Evolutionary conservation across 2,888 invertebrate species (phyloP), one percentile per base, ranked within the genome.

Genomic region (Diachrysia chrysitis): DNA sequence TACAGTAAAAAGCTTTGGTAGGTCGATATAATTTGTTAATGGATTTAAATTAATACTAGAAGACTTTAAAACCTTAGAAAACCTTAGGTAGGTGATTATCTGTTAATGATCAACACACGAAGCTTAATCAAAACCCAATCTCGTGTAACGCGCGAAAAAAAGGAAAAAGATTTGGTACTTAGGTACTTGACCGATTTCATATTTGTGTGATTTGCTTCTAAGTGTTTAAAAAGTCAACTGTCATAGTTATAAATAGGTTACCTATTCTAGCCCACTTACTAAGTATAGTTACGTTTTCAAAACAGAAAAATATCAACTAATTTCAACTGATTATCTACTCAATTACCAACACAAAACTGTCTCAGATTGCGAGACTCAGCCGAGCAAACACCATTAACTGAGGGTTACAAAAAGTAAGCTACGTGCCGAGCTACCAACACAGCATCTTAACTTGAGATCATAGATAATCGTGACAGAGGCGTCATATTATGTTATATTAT

Each of bases 381-480:
- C 66, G 62, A 62, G 79, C 69, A 88, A 87, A 89, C 87, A 87
- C 88, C 89, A 89, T 89, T 89, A 88, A 83, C 71, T 56, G 81
- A 63, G 85, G 72, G 66, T 82, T 82, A 85, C 83, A 86, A 87
- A 86, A 85, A 79, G 78, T 69, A 76, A 82, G 64, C 69, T 76
- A 80, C 87, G 86, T 82, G 85, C 86, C 76, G 64, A 19, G 69
- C 73, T 70, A 66, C 71, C 70, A 72, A 64, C 55, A 76, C 58
- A 23, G 66, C 83, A 81, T 82, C 81, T 82, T 82, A 80, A 32
- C 61, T 71, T 29, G 10, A 82, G 78, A 80, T 60, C 70, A 82
- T 63, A 32, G 56, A 65, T 65, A 21, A 73, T 58, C 63, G 56
- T 62, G 51, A 32, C 67, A 84, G 83, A 84, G 10, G 76, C 70